phyloP scores from a whole-genome alignment of 2,797 vertebrate genomes.

The Pempheris klunzingeri region DNA sequence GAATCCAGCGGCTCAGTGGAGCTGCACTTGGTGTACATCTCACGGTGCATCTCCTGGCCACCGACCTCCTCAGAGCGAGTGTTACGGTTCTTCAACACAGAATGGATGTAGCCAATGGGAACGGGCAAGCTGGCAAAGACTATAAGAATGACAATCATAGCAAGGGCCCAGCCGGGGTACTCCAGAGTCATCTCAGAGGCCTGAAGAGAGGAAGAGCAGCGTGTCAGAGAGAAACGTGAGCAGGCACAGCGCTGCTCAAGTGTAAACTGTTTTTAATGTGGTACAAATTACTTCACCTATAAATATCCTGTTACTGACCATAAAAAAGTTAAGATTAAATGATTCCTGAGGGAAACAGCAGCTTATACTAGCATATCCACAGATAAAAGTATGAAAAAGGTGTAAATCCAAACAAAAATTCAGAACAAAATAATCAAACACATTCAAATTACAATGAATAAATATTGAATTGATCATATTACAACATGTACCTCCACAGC shows the following conservation, averaged over 20 bases:
- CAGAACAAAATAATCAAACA: background rate
- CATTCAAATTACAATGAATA: background rate
- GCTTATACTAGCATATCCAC: background rate
- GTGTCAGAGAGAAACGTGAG: background rate
- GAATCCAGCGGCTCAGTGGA: slow-evolving; percentile 76
- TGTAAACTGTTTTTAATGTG: background rate
- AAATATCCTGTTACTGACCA: background rate
- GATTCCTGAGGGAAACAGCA: background rate
- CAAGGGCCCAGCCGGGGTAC: slow-evolving; percentile 87
- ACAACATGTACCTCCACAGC: background rate
- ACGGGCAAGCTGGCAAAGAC: slow-evolving; percentile 84
- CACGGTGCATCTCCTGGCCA: slow-evolving; percentile 65
- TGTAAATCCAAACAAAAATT: background rate
- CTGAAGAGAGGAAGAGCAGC: slow-evolving; percentile 66
- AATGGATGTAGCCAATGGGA: slow-evolving; percentile 80
- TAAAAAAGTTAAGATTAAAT: background rate
- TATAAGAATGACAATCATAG: slow-evolving; percentile 82
- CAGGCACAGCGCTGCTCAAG: background rate
- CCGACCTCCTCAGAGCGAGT: slow-evolving; percentile 32
- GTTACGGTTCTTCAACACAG: slow-evolving; percentile 39
- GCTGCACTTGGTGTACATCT: slow-evolving; percentile 83
- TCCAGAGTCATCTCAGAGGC: slow-evolving; percentile 80
- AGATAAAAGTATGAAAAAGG: background rate
- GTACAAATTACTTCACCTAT: background rate
- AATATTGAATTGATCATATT: background rate